These are phyloP conservation scores for Drosophila kuntzei DNA, from an alignment of 2,888 invertebrate genomes.

Conservation along the genomic window DNA sequence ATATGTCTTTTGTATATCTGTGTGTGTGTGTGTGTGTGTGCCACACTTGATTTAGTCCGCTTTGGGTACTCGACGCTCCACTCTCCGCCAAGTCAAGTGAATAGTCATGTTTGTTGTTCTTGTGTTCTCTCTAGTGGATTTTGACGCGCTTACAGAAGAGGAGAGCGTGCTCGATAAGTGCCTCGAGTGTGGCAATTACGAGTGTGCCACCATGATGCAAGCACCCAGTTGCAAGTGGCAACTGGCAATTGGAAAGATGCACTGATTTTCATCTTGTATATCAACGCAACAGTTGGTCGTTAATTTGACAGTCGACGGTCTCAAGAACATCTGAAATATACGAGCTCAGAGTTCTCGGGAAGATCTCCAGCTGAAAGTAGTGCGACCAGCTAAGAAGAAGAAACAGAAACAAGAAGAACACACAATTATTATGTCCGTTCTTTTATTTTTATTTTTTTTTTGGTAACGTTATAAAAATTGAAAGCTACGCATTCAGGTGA, in stretches of 20 bases:
- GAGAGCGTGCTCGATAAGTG: conserved; percentile 51
- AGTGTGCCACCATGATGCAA: conserved; percentile 36
- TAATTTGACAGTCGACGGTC: conserved; percentile 19
- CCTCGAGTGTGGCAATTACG: conserved; percentile 67
- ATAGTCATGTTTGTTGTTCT: conserved; percentile 41
- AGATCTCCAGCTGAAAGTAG: conserved; percentile 5
- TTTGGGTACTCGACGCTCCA: conserved; percentile 46
- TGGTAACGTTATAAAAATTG: conserved; percentile 76
- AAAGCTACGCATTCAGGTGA: conserved; percentile 77
- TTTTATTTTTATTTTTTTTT: conserved; percentile 36
- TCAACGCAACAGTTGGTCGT: conserved; percentile 1
- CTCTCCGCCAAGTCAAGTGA: conserved; percentile 52
- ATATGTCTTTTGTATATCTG: conserved; percentile 8
- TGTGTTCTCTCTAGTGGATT: conserved; percentile 54
- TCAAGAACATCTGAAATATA: neutral
- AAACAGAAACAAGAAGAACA: conserved; percentile 14
- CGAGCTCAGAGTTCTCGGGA: neutral
- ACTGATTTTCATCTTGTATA: conserved; percentile 4
- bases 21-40: conserved; percentile 6
- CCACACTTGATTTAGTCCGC: conserved; percentile 67
- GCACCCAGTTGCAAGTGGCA: conserved; percentile 2
- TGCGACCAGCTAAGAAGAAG: neutral
- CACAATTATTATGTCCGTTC: conserved; percentile 36
- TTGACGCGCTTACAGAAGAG: conserved; percentile 58
- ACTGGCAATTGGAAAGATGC: conserved; percentile 5